Base-by-base conservation (phyloP, 2,797 vertebrate species). In the Glyptemys insculpta region DNA sequence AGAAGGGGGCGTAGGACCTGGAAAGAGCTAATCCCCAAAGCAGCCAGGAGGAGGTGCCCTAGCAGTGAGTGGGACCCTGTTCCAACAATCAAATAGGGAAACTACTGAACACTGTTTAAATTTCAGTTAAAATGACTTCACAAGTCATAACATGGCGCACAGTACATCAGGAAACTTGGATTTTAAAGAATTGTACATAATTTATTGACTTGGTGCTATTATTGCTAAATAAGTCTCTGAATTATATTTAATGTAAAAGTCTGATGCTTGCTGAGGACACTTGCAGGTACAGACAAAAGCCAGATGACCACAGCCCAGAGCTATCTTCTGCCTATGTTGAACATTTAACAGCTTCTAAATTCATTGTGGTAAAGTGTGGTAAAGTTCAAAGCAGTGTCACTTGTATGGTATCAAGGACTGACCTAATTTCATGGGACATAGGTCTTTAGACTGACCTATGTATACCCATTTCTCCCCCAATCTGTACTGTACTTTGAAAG, bases 101-200 rank as follows among this genome's bases (percentile, higher is more conserved):
- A 92, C 56, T 78, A 83, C 59, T 85, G 83, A 88, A 34, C 47
- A 91, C 68, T 79, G 81, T 94, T 96, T 94, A 95, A 92, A 93
- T 65, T 62, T 95, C 91, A 92, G 86, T 92, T 85, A 91, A 96
- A 92, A 88, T 31, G 29, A 54, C 85, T 89, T 92, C 59, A 41
- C 88, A 78, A 53, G 83, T 52, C 57, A 65, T 56, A 95, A 57
- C 54, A 89, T 79, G 62, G 94, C 89, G 85, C 4, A 2, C 23
- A 81, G 23, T 90, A 49, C 50, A 5, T 91, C 79, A 83, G 79
- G 29, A 54, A 54, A 79, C 86, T 59, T 47, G 79, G 27, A 92
- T 65, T 81, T 47, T 47, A 1, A 88, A 83, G 62, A 57, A 27
- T 21, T 50, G 93, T 65, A 91, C 68, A 81, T 91, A 81, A 83